Base-by-base conservation (phyloP, 2,113 vertebrate genomes). In the Himantopus leucocephalus region DNA sequence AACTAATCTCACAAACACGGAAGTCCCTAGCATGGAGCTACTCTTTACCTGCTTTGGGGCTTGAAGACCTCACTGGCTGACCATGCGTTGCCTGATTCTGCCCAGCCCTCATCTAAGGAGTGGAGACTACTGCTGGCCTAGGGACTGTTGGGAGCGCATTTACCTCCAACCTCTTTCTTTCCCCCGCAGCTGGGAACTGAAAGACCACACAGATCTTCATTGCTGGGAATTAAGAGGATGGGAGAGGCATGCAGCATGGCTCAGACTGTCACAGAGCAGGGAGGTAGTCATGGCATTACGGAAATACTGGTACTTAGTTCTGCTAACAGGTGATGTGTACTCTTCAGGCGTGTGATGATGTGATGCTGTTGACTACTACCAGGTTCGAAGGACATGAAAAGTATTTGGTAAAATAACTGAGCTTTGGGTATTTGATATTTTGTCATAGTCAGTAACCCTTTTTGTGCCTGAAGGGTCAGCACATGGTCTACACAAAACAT, bases 201-300 rank as follows among this genome's bases (percentile, higher is more conserved):
- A 53, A 17, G 4, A 5, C 17, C 4, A 18, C 7, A 39, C 0
- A 6, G 8, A 6, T 47, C 19, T 62, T 47, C 45, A 35, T 29
- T 23, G 11, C 8, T 53, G 12, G 5, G 15, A 29, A 34, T 30
- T 43, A 37, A 63, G 7, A 50, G 3, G 14, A 43, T 2, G 3
- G 15, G 8, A 50, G 41, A 45, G 17, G 19, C 6, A 39, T 16
- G 19, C 8, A 58, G 6, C 3, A 8, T 21, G 20, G 23, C 9
- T 50, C 11, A 22, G 24, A 45, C 16, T 70, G 19, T 35, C n/a
- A 82, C 16, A 56, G 59, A 37, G 17, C 7, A 23, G 15, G 21
- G 10, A 56, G 10, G 4, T 4, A 58, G 16, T 39, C 35, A 30
- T 6, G 9, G 3, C 2, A 3, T 45, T 68, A n/a, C 1, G 1